Evolutionary conservation across 2,113 vertebrate species (phyloP).

Genomic region (Machaerirhynchus nigripectus): DNA sequence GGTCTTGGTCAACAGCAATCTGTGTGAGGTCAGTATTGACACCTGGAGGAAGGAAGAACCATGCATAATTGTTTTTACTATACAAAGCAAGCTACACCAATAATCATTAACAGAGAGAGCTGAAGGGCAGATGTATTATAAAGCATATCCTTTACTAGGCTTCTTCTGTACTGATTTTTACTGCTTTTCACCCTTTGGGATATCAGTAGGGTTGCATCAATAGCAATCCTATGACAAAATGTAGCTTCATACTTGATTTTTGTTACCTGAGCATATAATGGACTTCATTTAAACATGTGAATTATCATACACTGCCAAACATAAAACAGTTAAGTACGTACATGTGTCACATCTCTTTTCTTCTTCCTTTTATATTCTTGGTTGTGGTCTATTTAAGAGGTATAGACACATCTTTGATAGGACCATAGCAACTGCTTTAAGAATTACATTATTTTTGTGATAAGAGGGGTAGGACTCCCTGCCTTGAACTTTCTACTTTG

Average conservation of each 20-base stretch:
- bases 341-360: neutral
- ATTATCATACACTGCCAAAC: neutral
- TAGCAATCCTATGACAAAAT: neutral
- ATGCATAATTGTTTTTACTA: neutral
- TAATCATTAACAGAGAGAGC: neutral
- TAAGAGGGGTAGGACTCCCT: neutral
- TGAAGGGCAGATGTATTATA: neutral
- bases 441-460: neutral
- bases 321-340: neutral
- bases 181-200: neutral
- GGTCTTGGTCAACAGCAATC: neutral
- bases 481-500: neutral
- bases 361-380: neutral
- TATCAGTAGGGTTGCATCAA: neutral
- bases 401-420: neutral
- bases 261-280: neutral
- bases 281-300: neutral
- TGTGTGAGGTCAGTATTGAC: neutral
- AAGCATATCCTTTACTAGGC: neutral
- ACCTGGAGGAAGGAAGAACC: neutral
- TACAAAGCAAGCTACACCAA: neutral
- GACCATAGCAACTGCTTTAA: neutral
- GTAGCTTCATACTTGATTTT: neutral
- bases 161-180: neutral
- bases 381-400: neutral